Evolutionary conservation across 1,140 invertebrate genomes (phyloP), one percentile per base, ranked within the genome.

Genomic region (Pararge aegeria): DNA sequence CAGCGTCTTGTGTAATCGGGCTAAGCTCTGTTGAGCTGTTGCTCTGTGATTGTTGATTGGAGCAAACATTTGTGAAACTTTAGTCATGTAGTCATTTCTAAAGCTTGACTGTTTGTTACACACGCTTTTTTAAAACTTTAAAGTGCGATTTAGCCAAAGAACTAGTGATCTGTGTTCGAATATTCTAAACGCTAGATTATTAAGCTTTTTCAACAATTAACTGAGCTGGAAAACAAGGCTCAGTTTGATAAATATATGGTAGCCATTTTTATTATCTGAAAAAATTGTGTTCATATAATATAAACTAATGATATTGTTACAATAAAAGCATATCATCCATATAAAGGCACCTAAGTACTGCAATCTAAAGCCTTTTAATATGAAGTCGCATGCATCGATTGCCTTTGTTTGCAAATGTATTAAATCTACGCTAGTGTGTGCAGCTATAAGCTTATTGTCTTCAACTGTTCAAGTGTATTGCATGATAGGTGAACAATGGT

Each of bases 361-460:
- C 5, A 27, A 27, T 9, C 10, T 7, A 27, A n/a, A 15, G 15
- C 38, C 38, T 42, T 42, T 12, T n/a, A 12, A 34, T 15, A 10
- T 1, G n/a, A 42, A 42, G 38, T 18, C 38, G 18, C 16, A 42
- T 42, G 18, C 16, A 42, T 42, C 38, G 38, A 42, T 42, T 42
- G 13, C 15, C 38, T 42, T 42, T 42, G 38, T 42, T 42, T 42
- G 38, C 15, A 42, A 42, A 42, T 42, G 38, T 42, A 15, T 42
- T 42, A 42, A 15, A 15, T 42, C 16, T 34, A 12, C 30, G 30
- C 30, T 34, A 34, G 9, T 12, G 30, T n/a, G 10, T 27, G 10
- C 27, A 13, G 9, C 38, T 18, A 16, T 42, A 42, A 42, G 38
- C 16, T 16, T 42, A 42, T 42, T 42, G 38, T 42, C 5, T 42